A percentile compares a stretch with the other conserved stretches of the same genome.
phyloP scores from a whole-genome alignment of 2,797 vertebrate genomes.

The Triplophysa bombifrons region DNA sequence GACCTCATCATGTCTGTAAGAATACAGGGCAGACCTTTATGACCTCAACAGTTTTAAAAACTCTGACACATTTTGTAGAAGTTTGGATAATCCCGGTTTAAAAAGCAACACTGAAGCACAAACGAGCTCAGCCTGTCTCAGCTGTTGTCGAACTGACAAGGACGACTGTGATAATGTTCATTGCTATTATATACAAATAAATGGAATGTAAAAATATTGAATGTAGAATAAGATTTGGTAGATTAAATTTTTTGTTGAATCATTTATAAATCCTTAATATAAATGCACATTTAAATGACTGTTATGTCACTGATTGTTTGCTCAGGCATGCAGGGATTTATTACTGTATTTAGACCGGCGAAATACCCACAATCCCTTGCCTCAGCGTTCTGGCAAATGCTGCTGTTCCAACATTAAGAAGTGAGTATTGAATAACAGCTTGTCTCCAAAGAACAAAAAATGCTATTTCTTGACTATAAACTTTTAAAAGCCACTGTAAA shows the following conservation, averaged over 20 bases:
- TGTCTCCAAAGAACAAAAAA: constrained; percentile 27
- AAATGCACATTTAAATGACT: constrained; percentile 10
- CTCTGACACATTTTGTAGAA: constrained; percentile 25
- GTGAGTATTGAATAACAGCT: constrained; percentile 31
- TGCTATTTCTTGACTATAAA: constrained; percentile 20
- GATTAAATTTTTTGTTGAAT: not conserved
- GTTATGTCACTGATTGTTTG: not conserved
- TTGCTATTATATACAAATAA: not conserved
- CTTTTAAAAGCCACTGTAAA: not conserved
- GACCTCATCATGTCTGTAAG: constrained; percentile 47
- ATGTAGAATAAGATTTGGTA: not conserved
- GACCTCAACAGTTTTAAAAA: constrained; percentile 47
- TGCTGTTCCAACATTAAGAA: constrained; percentile 15
- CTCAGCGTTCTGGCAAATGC: constrained; percentile 33
- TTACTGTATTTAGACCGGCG: constrained; percentile 14
- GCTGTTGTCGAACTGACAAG: not conserved
- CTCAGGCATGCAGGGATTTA: constrained; percentile 12
- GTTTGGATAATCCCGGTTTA: constrained; percentile 41
- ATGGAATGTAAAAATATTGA: not conserved
- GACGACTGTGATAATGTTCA: not conserved
- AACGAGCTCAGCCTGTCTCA: not conserved
- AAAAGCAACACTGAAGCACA: constrained; percentile 13
- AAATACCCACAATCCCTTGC: constrained; percentile 29
- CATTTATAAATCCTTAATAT: not conserved
- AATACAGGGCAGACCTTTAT: constrained; percentile 45